Evolutionary conservation across 2,797 vertebrate species (phyloP).

Genomic region (Eremophila alpestris): DNA sequence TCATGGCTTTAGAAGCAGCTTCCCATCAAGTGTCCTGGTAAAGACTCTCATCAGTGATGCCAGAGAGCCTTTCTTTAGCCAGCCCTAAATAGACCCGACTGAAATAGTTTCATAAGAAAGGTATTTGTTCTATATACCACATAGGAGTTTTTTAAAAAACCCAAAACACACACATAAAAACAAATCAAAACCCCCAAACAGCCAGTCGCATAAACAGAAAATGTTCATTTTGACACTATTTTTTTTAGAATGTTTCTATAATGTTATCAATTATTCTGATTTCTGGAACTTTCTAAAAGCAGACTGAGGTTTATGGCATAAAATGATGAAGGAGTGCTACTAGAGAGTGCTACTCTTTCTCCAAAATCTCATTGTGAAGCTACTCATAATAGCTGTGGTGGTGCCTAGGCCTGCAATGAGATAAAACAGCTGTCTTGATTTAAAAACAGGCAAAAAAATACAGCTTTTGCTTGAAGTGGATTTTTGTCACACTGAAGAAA

Average conservation of each 20-base stretch:
- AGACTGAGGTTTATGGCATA: background rate
- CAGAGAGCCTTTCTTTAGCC: background rate
- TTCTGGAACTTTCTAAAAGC: background rate
- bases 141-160: background rate
- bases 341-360: too few relatives aligned
- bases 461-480: background rate
- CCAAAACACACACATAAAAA: background rate
- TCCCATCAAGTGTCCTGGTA: background rate
- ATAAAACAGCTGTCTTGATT: background rate
- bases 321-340: background rate
- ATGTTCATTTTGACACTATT: background rate
- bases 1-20: background rate
- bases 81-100: background rate
- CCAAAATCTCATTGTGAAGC: background rate
- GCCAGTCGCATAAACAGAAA: background rate
- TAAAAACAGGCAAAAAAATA: background rate
- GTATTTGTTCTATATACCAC: background rate
- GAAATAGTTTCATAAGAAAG: background rate
- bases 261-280: background rate
- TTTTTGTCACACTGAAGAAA: background rate
- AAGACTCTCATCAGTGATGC: background rate
- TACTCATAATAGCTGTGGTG: background rate
- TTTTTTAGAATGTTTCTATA: background rate
- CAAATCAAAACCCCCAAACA: background rate
- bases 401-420: background rate